Conservation (phyloP, 2,797 vertebrate species). For the Hippopotamyrus pictus region DNA sequence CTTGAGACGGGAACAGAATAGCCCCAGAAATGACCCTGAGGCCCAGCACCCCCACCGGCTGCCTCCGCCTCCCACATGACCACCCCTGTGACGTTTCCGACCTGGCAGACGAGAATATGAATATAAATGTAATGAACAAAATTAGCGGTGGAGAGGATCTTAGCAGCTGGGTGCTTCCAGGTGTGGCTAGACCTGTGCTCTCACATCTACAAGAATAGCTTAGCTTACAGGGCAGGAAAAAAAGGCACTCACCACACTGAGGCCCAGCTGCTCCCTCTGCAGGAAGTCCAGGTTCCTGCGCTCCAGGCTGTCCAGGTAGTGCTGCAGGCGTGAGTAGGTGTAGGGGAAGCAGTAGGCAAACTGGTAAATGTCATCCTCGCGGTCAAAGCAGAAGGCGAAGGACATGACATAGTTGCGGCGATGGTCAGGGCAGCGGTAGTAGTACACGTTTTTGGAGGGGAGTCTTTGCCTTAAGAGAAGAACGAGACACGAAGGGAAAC, state of each 20-base stretch:
- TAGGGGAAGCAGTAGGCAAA: conserved; percentile 98
- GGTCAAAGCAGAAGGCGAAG: conserved; percentile 95
- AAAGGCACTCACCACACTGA: conserved; percentile 81
- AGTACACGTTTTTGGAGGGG: conserved; percentile 93
- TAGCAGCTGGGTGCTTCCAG: background rate
- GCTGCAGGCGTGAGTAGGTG: conserved; percentile 91
- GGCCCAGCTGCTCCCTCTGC: conserved; percentile 80
- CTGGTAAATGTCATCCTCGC: conserved; percentile 86
- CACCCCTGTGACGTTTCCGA: conserved; percentile 9
- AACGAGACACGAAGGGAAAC: background rate
- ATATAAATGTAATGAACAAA: background rate
- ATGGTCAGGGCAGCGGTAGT: conserved; percentile 94
- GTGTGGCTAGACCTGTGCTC: background rate
- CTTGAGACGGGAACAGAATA: conserved; percentile 28
- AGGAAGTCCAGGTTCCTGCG: conserved; percentile 85
- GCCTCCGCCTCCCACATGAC: background rate
- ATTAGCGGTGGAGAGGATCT: background rate
- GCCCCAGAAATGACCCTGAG: background rate
- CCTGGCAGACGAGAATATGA: background rate
- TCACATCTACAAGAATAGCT: background rate
- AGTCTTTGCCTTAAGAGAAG: conserved; percentile 80
- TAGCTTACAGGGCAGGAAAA: background rate
- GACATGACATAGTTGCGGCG: conserved; percentile 96
- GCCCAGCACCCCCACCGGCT: background rate
- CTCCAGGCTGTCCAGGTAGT: conserved; percentile 85